A percentile compares a stretch with the other conserved stretches of the same genome.
These are phyloP conservation scores for Camponotus fellah DNA, from an alignment of 2,888 invertebrate species.

Conservation along the genomic window DNA sequence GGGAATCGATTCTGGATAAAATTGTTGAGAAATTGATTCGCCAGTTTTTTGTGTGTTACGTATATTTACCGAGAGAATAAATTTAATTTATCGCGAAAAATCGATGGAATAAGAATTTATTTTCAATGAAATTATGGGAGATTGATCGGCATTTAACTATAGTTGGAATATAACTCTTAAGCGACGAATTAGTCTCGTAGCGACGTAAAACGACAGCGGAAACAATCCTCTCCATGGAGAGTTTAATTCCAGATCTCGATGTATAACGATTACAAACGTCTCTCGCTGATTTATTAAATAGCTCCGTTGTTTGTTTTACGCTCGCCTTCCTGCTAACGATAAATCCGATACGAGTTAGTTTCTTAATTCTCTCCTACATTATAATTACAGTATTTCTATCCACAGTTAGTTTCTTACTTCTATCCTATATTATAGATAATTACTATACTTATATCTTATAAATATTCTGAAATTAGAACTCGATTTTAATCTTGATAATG, in stretches of 20 bases:
- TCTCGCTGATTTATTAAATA: background rate
- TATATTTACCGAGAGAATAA: conserved; percentile 17
- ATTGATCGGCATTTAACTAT: background rate
- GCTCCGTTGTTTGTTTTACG: background rate
- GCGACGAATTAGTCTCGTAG: background rate
- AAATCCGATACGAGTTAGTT: background rate
- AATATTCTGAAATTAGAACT: background rate
- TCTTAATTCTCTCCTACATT: background rate
- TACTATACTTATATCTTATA: too few relatives aligned
- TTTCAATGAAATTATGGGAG: background rate
- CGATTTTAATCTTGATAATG: background rate
- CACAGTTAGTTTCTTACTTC: too few relatives aligned
- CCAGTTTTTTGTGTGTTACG: background rate
- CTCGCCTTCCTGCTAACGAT: background rate
- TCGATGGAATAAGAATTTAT: background rate
- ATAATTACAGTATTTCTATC: too few relatives aligned
- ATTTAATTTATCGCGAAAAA: conserved; percentile 20
- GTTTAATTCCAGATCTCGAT: background rate
- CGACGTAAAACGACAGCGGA: background rate
- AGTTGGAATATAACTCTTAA: background rate
- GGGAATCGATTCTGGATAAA: conserved; percentile 33
- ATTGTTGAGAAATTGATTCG: conserved; percentile 43
- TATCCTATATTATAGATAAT: too few relatives aligned
- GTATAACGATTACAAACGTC: background rate
- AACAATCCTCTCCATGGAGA: background rate